Conservation (phyloP, 2,888 invertebrate genomes). For the Stenolophus ochropezus region DNA sequence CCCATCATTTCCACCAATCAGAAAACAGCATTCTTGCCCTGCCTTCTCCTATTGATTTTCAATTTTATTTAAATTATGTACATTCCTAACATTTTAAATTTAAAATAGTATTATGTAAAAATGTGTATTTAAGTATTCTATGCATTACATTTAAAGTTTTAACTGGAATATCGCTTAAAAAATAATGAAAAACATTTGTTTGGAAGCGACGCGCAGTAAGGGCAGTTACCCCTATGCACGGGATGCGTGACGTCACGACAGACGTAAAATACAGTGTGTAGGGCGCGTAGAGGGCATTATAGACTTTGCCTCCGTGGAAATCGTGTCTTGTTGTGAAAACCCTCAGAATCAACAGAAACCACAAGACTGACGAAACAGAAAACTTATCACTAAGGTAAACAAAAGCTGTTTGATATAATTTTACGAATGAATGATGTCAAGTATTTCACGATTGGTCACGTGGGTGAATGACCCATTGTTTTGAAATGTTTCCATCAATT, state of each 20-base stretch:
- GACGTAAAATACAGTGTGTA: constrained; percentile 35
- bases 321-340: constrained; percentile 43
- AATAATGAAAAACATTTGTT: not conserved
- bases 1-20: constrained; percentile 67
- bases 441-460: constrained; percentile 17
- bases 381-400: constrained; percentile 44
- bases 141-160: not conserved
- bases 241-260: constrained; percentile 43
- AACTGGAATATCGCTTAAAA: not conserved
- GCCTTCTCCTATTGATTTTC: constrained; percentile 66
- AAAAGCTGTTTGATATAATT: not conserved
- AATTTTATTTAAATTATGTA: constrained; percentile 4
- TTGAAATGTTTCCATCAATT: constrained; percentile 8
- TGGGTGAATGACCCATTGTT: constrained; percentile 50
- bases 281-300: constrained; percentile 54
- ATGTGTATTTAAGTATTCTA: not conserved
- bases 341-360: constrained; percentile 36
- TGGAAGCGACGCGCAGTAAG: not conserved
- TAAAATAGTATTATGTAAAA: not conserved
- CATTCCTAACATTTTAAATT: not conserved
- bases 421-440: not conserved
- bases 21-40: constrained; percentile 61
- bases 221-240: constrained; percentile 20
- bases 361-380: constrained; percentile 42
- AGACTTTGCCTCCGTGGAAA: constrained; percentile 1